Conservation (phyloP, 2,113 vertebrate genomes). For the Erinaceus europaeus region DNA sequence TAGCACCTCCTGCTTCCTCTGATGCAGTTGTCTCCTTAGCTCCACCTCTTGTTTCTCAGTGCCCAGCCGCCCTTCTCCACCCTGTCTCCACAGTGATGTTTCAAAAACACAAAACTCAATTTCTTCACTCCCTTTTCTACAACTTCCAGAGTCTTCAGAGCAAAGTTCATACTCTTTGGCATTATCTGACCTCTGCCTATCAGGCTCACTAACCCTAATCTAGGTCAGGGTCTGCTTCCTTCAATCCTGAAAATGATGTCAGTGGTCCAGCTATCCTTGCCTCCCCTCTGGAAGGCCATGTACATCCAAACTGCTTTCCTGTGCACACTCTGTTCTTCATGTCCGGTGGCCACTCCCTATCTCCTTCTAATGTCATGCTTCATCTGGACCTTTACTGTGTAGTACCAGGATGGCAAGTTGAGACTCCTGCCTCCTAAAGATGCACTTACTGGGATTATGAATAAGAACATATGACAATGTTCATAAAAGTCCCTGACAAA, state of each 20-base stretch:
- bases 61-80: background rate
- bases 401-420: background rate
- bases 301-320: background rate
- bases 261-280: background rate
- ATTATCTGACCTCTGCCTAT: background rate
- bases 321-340: background rate
- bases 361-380: background rate
- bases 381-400: background rate
- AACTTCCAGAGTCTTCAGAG: background rate
- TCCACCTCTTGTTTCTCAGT: background rate
- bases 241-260: background rate
- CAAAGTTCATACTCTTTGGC: background rate
- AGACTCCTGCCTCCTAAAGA: background rate
- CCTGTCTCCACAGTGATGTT: background rate
- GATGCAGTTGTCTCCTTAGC: background rate
- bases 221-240: background rate
- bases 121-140: background rate
- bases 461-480: background rate
- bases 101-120: conserved; percentile 13
- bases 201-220: background rate
- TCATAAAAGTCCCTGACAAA: background rate
- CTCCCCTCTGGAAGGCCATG: too few relatives aligned
- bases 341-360: background rate
- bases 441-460: background rate
- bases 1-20: background rate